Evolutionary conservation across 2,888 invertebrate species (phyloP), one percentile per base, ranked within the genome.

Genomic region (Cataglyphis rosenhaueri): DNA sequence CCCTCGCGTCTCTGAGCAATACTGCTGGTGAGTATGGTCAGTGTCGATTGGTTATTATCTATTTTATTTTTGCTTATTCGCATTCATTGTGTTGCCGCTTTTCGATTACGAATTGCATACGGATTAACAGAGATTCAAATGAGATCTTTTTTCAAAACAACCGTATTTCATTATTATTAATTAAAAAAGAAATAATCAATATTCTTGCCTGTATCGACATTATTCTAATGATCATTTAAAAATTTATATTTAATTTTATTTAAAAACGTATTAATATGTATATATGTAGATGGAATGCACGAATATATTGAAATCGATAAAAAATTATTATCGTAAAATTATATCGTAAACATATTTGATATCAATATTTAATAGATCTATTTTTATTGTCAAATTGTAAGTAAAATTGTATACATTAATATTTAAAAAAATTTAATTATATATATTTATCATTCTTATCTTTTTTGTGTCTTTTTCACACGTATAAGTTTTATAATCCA

Each of bases 1-100:
- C 97, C 52, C 95, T 97, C 78, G 94, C 92, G 88, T 92, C 94
- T 87, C 91, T 94, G 89, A 92, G 94, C 90, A 93, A 95, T 90
- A 92, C 93, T 76, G 93, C 94, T 85, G 92, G 93, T 94, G 94
- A 94, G 92, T 94, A 94, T 91, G 94, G 94, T 94, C 86, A 76
- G 89, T 90, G 89, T 89, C 85, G 21, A 74, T 82, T 75, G n/a
- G 29, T 75, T 59, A 18, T 59, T 65, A 12, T 9, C 38, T 2
- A 65, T 18, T 65, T 65, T 44, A 76, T 71, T 83, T 70, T 9
- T 44, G 18, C 59, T 41, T 68, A 41, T 55, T 64, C 4, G 12
- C 48, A 15, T n/a, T 52, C n/a, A 32, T n/a, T n/a, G 9, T 38
- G 0, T 32, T 66, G 44, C 0, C 55, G 8, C 8, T 64, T 25